These are phyloP conservation scores for Oriolus oriolus DNA, from an alignment of 2,113 vertebrate genomes.

Conservation along the genomic window DNA sequence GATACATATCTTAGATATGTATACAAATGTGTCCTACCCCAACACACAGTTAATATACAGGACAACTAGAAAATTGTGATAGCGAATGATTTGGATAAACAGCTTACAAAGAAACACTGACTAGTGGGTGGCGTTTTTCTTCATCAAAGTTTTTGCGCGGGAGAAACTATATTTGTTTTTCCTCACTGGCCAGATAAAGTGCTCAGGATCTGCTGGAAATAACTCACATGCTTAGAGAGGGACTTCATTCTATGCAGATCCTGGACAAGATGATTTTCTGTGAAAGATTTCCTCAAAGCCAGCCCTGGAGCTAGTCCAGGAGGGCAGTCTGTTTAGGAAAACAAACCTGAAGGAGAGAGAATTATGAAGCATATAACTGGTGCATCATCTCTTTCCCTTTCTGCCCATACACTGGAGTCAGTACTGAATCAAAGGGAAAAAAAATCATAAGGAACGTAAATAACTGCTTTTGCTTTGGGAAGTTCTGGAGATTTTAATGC, in stretches of 20 bases:
- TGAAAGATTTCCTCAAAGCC: slow-evolving; percentile 5
- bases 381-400: background rate
- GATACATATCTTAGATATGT: background rate
- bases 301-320: background rate
- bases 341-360: background rate
- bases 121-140: background rate
- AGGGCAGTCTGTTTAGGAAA: background rate
- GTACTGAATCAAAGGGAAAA: background rate
- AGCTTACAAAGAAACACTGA: background rate
- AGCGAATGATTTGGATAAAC: background rate
- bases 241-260: background rate
- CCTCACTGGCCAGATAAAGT: background rate
- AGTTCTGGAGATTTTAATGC: background rate
- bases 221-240: background rate
- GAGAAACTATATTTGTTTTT: background rate
- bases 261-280: background rate
- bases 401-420: background rate
- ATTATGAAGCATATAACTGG: background rate
- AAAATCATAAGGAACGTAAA: background rate
- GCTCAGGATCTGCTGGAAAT: background rate
- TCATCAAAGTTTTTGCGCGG: background rate
- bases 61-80: background rate
- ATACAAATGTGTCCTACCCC: background rate
- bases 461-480: background rate
- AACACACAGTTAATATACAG: background rate